Evolutionary conservation across 2,888 invertebrate genomes (phyloP), one percentile per base, ranked within the genome.

Genomic region (Penaeus monodon): DNA sequence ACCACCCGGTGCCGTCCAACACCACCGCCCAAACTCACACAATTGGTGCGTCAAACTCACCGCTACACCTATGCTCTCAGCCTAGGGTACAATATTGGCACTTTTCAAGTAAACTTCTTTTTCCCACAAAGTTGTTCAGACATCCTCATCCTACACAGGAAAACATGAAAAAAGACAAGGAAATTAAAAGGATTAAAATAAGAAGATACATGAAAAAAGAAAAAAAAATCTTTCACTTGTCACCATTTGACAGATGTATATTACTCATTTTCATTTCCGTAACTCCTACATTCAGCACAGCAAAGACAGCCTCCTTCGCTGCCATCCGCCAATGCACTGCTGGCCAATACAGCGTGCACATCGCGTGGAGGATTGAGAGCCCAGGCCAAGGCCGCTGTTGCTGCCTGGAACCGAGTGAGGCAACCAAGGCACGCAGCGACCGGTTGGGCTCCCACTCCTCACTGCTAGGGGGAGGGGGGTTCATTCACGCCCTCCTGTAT

Each of bases 61-160:
- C 79, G 70, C 83, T 82, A 82, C 73, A 78, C 86, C 78, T 85
- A 85, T 87, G 82, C 86, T 87, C 86, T 81, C 86, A 83, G 82
- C 86, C 86, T 87, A 87, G 81, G 83, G 63, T 82, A 87, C 78
- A 83, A 79, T 83, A 87, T 87, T 87, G 86, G 86, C 86, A 87
- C 86, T 87, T 86, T 84, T 86, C 86, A 86, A 76, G 77, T 77
- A 86, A 86, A 82, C 86, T 86, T 83, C 77, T 77, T 83, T 87
- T 86, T 65, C 78, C 81, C 73, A 73, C 70, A 86, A 85, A 83
- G 86, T 87, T 83, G 86, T 87, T 87, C 86, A 83, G 80, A 82
- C 86, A 87, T 83, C 83, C 83, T 87, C 82, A 82, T 78, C 68
- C 49, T 74, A 70, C 44, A 81, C 73, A 49, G 70, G 74, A 74